A percentile compares a stretch with the other conserved stretches of the same genome.
These are phyloP conservation scores for Falco cherrug DNA, from an alignment of 2,797 vertebrate species.

Conservation along the genomic window DNA sequence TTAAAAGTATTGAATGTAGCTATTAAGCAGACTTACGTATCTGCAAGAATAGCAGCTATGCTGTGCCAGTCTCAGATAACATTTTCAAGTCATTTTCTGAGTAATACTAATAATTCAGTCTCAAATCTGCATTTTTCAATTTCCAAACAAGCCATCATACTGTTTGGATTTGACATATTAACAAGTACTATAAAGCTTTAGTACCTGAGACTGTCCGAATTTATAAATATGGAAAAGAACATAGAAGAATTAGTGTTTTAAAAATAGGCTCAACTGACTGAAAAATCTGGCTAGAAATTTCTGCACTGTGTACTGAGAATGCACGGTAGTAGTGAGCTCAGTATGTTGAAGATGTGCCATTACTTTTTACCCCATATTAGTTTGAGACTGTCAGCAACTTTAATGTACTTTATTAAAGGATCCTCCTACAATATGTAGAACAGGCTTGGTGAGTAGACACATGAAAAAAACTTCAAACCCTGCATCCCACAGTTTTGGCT, in stretches of 20 bases:
- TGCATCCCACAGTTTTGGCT: background rate
- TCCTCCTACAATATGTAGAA: background rate
- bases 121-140: constrained; percentile 18
- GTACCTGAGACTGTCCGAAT: background rate
- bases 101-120: background rate
- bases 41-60: background rate
- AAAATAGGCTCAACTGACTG: background rate
- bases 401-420: background rate
- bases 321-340: background rate
- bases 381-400: constrained; percentile 18
- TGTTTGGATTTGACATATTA: background rate
- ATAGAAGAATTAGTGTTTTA: background rate
- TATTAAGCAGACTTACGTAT: background rate
- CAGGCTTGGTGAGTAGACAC: background rate
- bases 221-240: background rate
- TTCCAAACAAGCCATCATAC: constrained; percentile 13
- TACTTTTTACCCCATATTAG: background rate
- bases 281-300: background rate
- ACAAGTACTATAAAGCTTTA: background rate
- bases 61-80: background rate
- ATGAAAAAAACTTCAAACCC: background rate
- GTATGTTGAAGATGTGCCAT: background rate
- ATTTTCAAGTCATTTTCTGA: background rate
- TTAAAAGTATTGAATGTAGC: background rate
- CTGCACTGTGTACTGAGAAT: background rate